These are phyloP conservation scores for Prochilodus magdalenae DNA, from an alignment of 2,113 vertebrate species.

Conservation along the genomic window DNA sequence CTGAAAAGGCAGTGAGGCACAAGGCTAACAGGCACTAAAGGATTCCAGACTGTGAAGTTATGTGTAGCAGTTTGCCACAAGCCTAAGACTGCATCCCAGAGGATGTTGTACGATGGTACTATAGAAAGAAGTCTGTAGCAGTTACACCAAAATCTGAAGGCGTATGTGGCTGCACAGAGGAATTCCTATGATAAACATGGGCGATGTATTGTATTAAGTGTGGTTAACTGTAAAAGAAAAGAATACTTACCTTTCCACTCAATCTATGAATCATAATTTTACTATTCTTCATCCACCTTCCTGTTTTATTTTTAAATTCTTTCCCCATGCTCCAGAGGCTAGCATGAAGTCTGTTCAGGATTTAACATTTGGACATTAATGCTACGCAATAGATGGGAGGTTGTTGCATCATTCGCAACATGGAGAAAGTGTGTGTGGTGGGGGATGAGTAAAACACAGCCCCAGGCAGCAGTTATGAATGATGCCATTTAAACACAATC, in stretches of 20 bases:
- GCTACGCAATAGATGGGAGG: slow-evolving; percentile 28
- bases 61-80: neutral
- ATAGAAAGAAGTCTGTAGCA: neutral
- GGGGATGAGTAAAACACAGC: slow-evolving; percentile 42
- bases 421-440: slow-evolving; percentile 46
- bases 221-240: neutral
- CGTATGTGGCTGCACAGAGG: no score
- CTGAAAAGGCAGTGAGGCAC: neutral
- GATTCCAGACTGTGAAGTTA: neutral
- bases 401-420: slow-evolving; percentile 52
- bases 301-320: slow-evolving; percentile 38
- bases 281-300: slow-evolving; percentile 25
- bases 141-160: neutral
- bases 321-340: slow-evolving; percentile 37
- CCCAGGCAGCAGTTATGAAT: slow-evolving; percentile 66
- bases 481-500: slow-evolving; percentile 65
- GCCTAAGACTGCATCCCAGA: neutral
- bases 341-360: slow-evolving; percentile 39
- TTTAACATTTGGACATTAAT: slow-evolving; percentile 35
- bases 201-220: neutral
- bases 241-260: slow-evolving; percentile 1
- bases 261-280: slow-evolving; percentile 25
- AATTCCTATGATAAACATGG: no score
- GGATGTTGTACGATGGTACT: neutral
- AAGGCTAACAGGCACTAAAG: neutral